A percentile compares a stretch with the other conserved stretches of the same genome.
phyloP scores from a whole-genome alignment of 2,113 vertebrate species.

The Grantiella picta region DNA sequence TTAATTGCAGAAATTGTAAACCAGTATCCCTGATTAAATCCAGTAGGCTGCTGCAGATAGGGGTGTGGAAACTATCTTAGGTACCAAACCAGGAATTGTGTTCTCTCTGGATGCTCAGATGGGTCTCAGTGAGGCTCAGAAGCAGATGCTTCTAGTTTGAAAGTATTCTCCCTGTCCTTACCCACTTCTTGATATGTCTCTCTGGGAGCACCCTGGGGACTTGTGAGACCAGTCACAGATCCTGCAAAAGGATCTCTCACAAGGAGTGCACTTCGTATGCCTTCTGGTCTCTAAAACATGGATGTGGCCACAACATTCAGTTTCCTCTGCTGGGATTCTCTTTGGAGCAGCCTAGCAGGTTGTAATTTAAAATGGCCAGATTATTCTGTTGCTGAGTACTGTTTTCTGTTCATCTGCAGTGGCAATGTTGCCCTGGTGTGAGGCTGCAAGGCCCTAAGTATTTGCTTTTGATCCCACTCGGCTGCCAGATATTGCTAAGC shows the following conservation, averaged over 20 bases:
- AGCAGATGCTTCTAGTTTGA: neutral
- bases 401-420: neutral
- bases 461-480: neutral
- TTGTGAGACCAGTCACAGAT: neutral
- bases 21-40: neutral
- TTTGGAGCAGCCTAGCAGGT: neutral
- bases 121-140: neutral
- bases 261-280: accelerated
- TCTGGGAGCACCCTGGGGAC: neutral
- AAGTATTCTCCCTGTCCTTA: neutral
- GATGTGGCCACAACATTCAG: neutral
- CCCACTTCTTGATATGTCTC: neutral
- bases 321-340: neutral
- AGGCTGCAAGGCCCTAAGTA: neutral
- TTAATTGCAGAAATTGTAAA: neutral
- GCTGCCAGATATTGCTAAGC: neutral
- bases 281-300: neutral
- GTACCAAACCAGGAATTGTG: neutral
- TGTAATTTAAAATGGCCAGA: neutral
- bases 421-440: neutral
- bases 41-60: neutral
- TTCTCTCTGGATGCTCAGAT: neutral
- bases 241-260: neutral
- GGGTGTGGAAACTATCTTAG: neutral
- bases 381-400: neutral